Base-by-base conservation (phyloP, 2,797 vertebrate genomes). In the Pangasius mekongensis region DNA sequence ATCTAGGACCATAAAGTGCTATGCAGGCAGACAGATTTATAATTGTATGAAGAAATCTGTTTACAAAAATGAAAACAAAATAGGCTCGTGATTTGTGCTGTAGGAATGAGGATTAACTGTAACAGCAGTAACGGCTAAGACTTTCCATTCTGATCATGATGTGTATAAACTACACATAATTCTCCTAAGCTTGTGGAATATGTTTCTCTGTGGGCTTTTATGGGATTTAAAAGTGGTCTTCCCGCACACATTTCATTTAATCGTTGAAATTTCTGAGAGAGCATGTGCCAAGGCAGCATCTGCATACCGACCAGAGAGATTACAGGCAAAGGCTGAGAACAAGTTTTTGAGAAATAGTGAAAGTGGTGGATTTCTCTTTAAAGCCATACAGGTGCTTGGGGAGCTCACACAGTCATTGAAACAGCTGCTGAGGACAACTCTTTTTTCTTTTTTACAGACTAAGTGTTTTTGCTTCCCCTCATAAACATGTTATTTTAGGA, bases 381-480 rank as follows among this genome's bases (percentile, higher is more conserved):
- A 71, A 73, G 56, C 27, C 36, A 56, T 85, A 80, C 83, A 88
- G 76, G 87, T 86, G 84, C 54, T 73, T n/a, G 62, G 56, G 36
- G 66, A 69, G 16, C 64, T 88, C 39, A 67, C 81, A 54, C 18
- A 89, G 49, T 86, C 77, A 86, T 85, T 11, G 30, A 77, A 90
- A 87, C 71, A 83, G 82, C 69, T 88, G 77, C 22, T 83, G 62
- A 49, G 47, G 30, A 18, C 49, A 76, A 47, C 22, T 52, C 13
- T 33, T 73, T 39, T 20, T 24, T 85, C 22, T 64, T 76, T 30
- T 7, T 5, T 43, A 64, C 11, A 39, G 22, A 81, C 33, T 33
- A 3, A 62, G 54, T 86, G 58, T 76, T 82, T 54, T 66, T 83
- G 62, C 33, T 54, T 30, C 27, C 77, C 30, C n/a, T 43, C 62